Evolutionary conservation across 64 coral and sea anemone species (phyloP), one percentile per base, ranked within the genome.

Genomic region (Pocillopora damicornis): DNA sequence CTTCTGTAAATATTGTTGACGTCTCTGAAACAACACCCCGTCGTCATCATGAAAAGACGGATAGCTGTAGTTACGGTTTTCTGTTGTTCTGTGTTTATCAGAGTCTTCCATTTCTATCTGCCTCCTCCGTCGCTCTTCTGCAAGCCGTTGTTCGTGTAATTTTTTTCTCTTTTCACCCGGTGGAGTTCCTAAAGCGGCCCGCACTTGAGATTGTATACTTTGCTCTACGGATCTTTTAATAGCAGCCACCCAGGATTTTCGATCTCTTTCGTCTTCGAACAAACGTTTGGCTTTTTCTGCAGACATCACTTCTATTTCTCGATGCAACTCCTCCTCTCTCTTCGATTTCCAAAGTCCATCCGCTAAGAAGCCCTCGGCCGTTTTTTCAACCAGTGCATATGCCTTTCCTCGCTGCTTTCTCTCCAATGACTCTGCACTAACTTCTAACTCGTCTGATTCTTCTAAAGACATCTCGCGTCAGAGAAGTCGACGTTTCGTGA

Each of bases 161-260:
- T 90, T 89, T 60, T 92, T 92, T 15, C 86, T 80, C 42, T 87
- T 94, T 22, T 92, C 87, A 17, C 86, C 57, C 11, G 95, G 95
- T 25, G 95, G 95, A 0, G 95, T 87, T 6, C 95, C 95, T 0
- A 98, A 23, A 4, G 77, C 89, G 1, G 87, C 92, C 11, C 95
- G 73, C 1, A 98, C 95, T 87, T 92, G 89, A 11, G 58, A 75
- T 37, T 98, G 92, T 75, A 98, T 94, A 87, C 76, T 94, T 9
- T 90, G 72, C 60, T 98, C 95, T 34, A 98, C 95, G 14, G 95
- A 98, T 57, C 89, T 89, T 42, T 89, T 88, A 14, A 98, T 89
- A 5, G 93, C 89, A 14, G 58, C 76, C 37, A 94, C 75, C 95
- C 95, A 98, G 59, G 76, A 75, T 77, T 74, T 45, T 61, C 87